A percentile compares a stretch with the other conserved stretches of the same genome.
These are phyloP conservation scores for Sisor rabdophorus DNA, from an alignment of 2,113 vertebrate genomes.

Conservation along the genomic window DNA sequence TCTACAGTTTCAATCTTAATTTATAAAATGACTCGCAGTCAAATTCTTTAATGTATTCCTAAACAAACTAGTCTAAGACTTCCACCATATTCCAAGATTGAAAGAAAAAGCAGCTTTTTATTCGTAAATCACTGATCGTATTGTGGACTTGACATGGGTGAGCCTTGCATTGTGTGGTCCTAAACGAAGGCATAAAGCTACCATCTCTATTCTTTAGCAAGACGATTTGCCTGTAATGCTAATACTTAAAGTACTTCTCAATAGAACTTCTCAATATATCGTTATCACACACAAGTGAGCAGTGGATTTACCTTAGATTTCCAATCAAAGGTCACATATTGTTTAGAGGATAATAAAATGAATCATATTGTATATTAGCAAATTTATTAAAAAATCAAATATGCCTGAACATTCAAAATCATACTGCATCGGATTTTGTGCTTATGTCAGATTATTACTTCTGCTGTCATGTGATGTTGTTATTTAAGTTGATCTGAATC, in stretches of 20 bases:
- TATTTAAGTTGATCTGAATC: background rate
- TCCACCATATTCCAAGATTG: background rate
- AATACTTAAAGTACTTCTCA: background rate
- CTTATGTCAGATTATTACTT: background rate
- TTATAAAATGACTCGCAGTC: background rate
- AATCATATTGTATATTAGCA: background rate
- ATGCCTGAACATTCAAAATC: background rate
- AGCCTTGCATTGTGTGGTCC: background rate
- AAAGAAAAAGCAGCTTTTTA: background rate
- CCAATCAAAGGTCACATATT: background rate
- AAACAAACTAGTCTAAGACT: background rate
- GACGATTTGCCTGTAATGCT: background rate
- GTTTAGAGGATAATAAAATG: background rate
- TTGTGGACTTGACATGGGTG: background rate
- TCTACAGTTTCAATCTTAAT: background rate
- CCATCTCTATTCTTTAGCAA: no score
- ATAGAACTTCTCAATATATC: no score
- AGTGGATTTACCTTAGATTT: background rate
- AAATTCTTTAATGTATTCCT: background rate
- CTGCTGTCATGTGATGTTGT: background rate
- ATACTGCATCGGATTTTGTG: background rate
- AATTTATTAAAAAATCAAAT: background rate
- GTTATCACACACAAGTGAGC: background rate
- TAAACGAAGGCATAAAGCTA: background rate
- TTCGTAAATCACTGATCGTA: background rate